These are phyloP conservation scores for Micropterix aruncella DNA, from an alignment of 2,888 invertebrate species.

Conservation along the genomic window DNA sequence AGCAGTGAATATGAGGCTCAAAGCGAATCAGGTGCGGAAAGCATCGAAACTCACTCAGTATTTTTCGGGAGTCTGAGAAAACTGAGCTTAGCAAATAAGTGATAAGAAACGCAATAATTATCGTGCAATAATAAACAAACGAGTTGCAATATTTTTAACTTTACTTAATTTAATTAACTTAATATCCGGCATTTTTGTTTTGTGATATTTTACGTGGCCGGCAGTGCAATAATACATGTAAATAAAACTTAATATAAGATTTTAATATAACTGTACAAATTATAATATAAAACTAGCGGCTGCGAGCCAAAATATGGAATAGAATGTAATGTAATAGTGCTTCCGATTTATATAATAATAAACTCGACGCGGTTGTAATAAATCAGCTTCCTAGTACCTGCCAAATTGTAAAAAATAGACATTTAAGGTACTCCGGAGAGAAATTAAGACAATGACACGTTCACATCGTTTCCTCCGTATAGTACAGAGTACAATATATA, in stretches of 20 bases:
- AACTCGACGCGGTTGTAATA: conserved; percentile 35
- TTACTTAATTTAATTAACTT: neutral
- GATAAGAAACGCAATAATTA: neutral
- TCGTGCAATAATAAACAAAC: conserved; percentile 1
- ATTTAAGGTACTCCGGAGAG: conserved; percentile 27
- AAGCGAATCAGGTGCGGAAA: conserved; percentile 79
- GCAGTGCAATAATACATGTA: conserved; percentile 14
- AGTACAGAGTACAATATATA: neutral
- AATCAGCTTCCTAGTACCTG: conserved; percentile 40
- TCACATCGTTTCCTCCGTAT: neutral
- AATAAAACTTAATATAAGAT: conserved; percentile 1
- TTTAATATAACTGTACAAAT: conserved; percentile 14
- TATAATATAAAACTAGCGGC: conserved; percentile 8
- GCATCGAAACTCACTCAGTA: conserved; percentile 76
- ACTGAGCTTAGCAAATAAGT: conserved; percentile 11
- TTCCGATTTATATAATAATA: conserved; percentile 8
- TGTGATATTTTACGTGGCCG: conserved; percentile 13
- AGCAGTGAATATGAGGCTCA: conserved; percentile 69
- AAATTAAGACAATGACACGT: conserved; percentile 9
- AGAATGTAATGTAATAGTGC: conserved; percentile 5
- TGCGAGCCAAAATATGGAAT: conserved; percentile 6
- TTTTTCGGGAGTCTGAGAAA: conserved; percentile 64
- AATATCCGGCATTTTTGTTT: conserved; percentile 6
- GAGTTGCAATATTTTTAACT: neutral
- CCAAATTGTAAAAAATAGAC: conserved; percentile 17